Conservation (phyloP, 2,113 vertebrate genomes). For the Symphodus melops region DNA sequence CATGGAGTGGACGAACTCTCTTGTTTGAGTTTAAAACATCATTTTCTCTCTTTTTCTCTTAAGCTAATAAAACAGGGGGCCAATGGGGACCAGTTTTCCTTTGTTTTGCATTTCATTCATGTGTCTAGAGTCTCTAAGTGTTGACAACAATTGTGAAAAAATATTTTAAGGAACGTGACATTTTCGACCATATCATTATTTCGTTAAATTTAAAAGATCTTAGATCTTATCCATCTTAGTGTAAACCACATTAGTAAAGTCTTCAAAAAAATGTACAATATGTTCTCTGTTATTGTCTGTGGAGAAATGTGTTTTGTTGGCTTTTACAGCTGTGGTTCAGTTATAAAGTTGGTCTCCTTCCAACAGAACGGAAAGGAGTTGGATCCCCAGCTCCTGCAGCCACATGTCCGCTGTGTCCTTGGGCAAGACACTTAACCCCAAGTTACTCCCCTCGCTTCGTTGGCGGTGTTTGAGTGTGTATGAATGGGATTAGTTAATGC, state of each 20-base stretch:
- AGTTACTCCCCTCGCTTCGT: too few relatives aligned
- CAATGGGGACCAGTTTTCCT: neutral
- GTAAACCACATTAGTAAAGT: slow-evolving; percentile 13
- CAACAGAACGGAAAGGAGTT: too few relatives aligned
- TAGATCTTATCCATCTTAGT: too few relatives aligned
- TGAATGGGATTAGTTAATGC: too few relatives aligned
- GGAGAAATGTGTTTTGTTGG: neutral
- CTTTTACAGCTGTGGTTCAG: too few relatives aligned
- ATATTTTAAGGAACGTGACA: neutral
- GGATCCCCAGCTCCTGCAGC: too few relatives aligned
- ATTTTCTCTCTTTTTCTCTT: neutral
- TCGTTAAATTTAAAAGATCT: neutral
- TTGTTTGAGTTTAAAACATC: too few relatives aligned
- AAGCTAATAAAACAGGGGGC: neutral
- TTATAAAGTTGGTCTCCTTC: too few relatives aligned
- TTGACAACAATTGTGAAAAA: neutral
- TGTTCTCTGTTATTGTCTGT: neutral
- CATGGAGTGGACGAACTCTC: too few relatives aligned
- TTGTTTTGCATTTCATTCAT: neutral
- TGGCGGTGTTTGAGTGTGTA: too few relatives aligned
- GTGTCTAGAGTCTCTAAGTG: neutral
- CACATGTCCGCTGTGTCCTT: too few relatives aligned
- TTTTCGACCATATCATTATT: neutral
- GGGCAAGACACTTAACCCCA: too few relatives aligned
- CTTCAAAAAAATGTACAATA: slow-evolving; percentile 6